Evolutionary conservation across 2,113 vertebrate genomes (phyloP).

Genomic region (Cephalopholis sonnerati): DNA sequence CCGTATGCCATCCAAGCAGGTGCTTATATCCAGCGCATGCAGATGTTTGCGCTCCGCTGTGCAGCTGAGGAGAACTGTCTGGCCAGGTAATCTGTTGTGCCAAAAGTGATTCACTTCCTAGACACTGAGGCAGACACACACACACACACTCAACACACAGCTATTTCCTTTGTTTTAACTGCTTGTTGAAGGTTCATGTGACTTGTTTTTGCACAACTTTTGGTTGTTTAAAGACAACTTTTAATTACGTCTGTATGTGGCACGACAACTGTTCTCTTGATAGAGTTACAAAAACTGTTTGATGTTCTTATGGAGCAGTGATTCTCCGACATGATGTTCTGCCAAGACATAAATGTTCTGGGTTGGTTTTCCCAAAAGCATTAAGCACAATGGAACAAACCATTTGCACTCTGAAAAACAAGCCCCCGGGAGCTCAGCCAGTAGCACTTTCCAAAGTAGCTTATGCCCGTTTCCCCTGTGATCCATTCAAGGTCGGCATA

Average conservation of each 20-base stretch:
- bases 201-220: neutral
- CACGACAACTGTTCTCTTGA: constrained; percentile 22
- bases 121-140: constrained; percentile 22
- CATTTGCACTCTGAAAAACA: constrained; percentile 49
- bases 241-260: neutral
- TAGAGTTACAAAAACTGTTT: constrained; percentile 43
- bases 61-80: constrained; percentile 90
- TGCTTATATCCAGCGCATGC: constrained; percentile 87
- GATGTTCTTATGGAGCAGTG: constrained; percentile 44
- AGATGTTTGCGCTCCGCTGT: constrained; percentile 89
- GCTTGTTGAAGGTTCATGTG: neutral
- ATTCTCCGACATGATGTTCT: constrained; percentile 59
- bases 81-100: constrained; percentile 82
- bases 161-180: constrained; percentile 42
- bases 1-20: constrained; percentile 89
- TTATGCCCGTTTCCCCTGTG: constrained; percentile 49
- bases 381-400: constrained; percentile 71
- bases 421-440: constrained; percentile 42
- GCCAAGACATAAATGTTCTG: constrained; percentile 77
- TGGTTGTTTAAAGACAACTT: constrained; percentile 9
- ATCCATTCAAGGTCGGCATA: constrained; percentile 85
- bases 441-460: constrained; percentile 48
- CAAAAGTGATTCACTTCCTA: constrained; percentile 58
- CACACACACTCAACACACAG: constrained; percentile 15
- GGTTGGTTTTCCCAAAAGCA: constrained; percentile 74